These are phyloP conservation scores for Adelosebastes latens DNA, from an alignment of 2,797 vertebrate species.

Conservation along the genomic window DNA sequence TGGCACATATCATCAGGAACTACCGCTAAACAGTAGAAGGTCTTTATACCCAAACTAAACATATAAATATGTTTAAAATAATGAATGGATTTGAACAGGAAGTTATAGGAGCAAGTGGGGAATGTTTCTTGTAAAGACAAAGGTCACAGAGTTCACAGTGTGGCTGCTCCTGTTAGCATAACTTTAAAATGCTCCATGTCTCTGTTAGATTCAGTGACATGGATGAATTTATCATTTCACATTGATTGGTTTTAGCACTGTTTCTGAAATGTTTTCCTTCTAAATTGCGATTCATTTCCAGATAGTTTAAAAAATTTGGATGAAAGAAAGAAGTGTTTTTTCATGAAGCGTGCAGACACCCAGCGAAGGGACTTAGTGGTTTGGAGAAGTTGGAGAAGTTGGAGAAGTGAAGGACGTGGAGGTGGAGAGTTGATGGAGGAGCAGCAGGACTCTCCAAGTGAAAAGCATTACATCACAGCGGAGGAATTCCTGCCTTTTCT, in stretches of 20 bases:
- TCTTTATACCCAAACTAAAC: too few relatives aligned
- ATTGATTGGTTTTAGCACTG: background rate
- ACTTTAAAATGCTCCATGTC: background rate
- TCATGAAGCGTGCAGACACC: background rate
- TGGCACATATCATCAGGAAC: background rate
- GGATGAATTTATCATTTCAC: background rate
- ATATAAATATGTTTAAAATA: too few relatives aligned
- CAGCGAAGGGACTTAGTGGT: background rate
- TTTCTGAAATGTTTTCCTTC: background rate
- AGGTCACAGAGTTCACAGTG: background rate
- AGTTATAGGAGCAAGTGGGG: background rate
- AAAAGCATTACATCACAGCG: slow-evolving; percentile 79
- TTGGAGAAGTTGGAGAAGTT: background rate
- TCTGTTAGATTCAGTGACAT: background rate
- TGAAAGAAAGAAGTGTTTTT: background rate
- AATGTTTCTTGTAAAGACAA: slow-evolving; percentile 1
- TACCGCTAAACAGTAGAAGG: background rate
- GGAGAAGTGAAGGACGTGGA: slow-evolving; percentile 18
- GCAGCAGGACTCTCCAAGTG: slow-evolving; percentile 58
- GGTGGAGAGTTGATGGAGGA: slow-evolving; percentile 46
- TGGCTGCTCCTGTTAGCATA: background rate
- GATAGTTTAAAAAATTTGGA: background rate
- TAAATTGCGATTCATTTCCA: background rate
- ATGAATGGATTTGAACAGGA: background rate
- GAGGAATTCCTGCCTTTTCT: slow-evolving; percentile 83